Percentiles rank a stretch among this genome's conserved stretches.
Conservation (phyloP, 23 tunicate species). For the Trididemnum clinides region DNA sequence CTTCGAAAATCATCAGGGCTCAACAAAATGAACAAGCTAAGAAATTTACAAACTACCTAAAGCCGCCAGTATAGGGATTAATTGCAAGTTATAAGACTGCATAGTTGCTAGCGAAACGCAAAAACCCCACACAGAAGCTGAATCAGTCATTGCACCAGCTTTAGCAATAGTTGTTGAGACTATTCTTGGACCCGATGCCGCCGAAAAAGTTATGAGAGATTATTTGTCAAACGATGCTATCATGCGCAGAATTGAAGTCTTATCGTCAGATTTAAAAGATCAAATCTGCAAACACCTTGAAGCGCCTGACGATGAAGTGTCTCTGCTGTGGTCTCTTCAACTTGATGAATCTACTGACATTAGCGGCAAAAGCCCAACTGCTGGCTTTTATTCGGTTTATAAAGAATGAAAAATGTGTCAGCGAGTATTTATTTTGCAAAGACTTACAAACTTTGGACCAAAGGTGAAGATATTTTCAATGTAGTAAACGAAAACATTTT, state of each 20-base stretch:
- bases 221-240: constrained; percentile 40
- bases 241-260: constrained; percentile 42
- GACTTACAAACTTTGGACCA: constrained; percentile 30
- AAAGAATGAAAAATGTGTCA: constrained; percentile 24
- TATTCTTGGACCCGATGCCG: constrained; percentile 51
- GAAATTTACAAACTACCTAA: constrained; percentile 22
- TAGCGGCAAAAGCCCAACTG: constrained; percentile 46
- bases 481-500: constrained; percentile 34
- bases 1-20: constrained; percentile 2
- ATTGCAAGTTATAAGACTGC: constrained; percentile 58
- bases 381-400: constrained; percentile 63
- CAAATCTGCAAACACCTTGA: constrained; percentile 49
- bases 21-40: constrained; percentile 49
- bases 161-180: constrained; percentile 53
- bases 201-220: constrained; percentile 44
- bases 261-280: constrained; percentile 57
- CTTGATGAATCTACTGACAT: constrained; percentile 68
- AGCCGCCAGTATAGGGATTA: constrained; percentile 57
- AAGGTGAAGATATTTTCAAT: constrained; percentile 56
- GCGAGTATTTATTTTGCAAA: constrained; percentile 61
- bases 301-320: constrained; percentile 15
- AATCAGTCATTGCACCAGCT: constrained; percentile 66
- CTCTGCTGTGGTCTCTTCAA: constrained; percentile 37
- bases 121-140: too few species aligned
- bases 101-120: constrained; percentile 58